Base-by-base conservation (phyloP, 1,140 invertebrate species). In the Venturia canescens region DNA sequence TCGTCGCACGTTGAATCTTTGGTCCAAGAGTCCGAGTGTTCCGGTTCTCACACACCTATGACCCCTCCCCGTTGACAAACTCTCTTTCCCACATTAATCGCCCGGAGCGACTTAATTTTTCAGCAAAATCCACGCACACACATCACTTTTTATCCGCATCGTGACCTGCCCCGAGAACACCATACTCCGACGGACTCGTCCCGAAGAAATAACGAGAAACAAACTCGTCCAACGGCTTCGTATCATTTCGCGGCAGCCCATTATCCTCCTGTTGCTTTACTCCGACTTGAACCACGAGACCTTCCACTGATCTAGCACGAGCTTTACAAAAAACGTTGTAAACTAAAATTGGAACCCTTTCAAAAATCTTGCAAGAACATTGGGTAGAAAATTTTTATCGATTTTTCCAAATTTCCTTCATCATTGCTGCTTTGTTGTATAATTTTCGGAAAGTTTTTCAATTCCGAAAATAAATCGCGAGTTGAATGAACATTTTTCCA, bases 71-170 rank as follows among this genome's bases (percentile, higher is more conserved):
- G 63, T 71, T 53, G 81, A 82, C 80, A 70, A 50, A 76, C 7
- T 69, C 69, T 80, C 81, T 87, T 90, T 90, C 90, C 80, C 89
- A 89, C 88, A 85, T 90, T 90, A 91, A 90, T 90, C 87, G 86
- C 50, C 1, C 38, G 13, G 53, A 83, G 79, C 74, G 76, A 70
- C 72, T 87, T 87, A 84, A 86, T 88, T 88, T 91, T 87, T 76
- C 82, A 84, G 81, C 87, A 86, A 53, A 53, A 74, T 34, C 21
- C n/a, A 71, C 34, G 34, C 34, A 74, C 44, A 53, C 80, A 79
- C 48, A 57, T 83, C 79, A 82, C 67, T 34, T 66, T 74, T 71
- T 75, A 53, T 74, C 72, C 71, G 57, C 66, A 79, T 72, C 63
- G 63, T 84, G 79, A 84, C 82, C 69, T 71, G 31, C 82, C 74